A percentile compares a stretch with the other conserved stretches of the same genome.
Conservation (phyloP, 1,140 invertebrate species). For the Euborellia annulipes region DNA sequence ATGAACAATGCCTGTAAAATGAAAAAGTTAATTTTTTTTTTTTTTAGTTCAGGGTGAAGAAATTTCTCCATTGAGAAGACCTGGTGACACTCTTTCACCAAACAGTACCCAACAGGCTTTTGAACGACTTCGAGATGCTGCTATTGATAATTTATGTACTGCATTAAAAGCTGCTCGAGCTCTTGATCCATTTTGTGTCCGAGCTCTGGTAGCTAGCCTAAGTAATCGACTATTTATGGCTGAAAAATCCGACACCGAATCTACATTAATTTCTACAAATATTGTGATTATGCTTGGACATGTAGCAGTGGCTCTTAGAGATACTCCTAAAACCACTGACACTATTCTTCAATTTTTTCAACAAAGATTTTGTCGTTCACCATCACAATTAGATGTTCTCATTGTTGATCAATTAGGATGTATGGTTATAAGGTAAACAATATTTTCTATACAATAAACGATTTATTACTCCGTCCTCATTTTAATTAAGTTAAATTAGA, state of each 20-base stretch:
- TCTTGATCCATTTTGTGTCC: constrained; percentile 79
- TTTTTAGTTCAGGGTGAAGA: constrained; percentile 10
- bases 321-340: constrained; percentile 80
- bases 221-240: constrained; percentile 88
- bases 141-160: constrained; percentile 90
- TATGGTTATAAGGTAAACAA: constrained; percentile 76
- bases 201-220: constrained; percentile 83
- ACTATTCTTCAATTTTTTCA: constrained; percentile 96
- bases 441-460: too few species aligned
- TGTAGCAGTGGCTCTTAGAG: constrained; percentile 85
- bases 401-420: constrained; percentile 95
- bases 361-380: constrained; percentile 81
- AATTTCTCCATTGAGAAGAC: neutral
- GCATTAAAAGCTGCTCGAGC: constrained; percentile 76
- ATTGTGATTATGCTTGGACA: constrained; percentile 95
- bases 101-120: constrained; percentile 47
- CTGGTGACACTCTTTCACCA: constrained; percentile 8
- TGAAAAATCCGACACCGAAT: constrained; percentile 68
- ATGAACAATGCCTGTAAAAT: too few species aligned
- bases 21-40: too few species aligned
- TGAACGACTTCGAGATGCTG: constrained; percentile 76
- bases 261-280: constrained; percentile 82
- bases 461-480: too few species aligned
- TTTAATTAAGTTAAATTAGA: too few species aligned
- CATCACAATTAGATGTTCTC: constrained; percentile 71